Evolutionary conservation across 2,113 vertebrate species (phyloP), one percentile per base, ranked within the genome.

Genomic region (Triplophysa tibetana): DNA sequence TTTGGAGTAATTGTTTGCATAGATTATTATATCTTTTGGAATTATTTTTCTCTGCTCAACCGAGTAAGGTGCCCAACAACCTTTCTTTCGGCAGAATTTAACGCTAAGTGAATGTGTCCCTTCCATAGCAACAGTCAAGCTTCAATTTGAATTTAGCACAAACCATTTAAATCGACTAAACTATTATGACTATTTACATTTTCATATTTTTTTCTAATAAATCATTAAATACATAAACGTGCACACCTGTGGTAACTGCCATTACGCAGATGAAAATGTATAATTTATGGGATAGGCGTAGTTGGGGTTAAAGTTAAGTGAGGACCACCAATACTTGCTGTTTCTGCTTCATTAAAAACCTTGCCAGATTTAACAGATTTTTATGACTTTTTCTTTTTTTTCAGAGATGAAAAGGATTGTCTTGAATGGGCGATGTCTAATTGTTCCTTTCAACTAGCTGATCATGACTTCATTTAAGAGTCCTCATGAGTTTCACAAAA

Each of bases 41-140:
- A 41, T 12, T 23, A 24, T 23, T 14, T 50, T 50, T 16, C 29
- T 26, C 9, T 41, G 14, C 17, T 23, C 17, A 45, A 62, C 60
- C 38, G 26, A 21, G 72, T 75, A 33, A 62, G 61, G 54, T 13
- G 56, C 12, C 52, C 26, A 21, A 78, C 76, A 56, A 17, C 45
- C 78, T 17, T 45, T 33, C 29, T 29, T 29, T 29, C 29, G 4
- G 29, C 64, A 26, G 68, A 26, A 75, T 23, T 67, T 81, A 21
- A 56, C 19, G 70, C 61, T 64, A 63, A 83, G 72, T 75, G 9
- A 61, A 24, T 48, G 63, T 74, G 72, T 84, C 61, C 83, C 72
- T 65, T 69, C 52, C 75, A 74, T 83, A 79, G 73, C 82, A 84
- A 83, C 63, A 33, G 65, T 24, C 56, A 50, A 29, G 24, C 54